Evolutionary conservation across 2,888 invertebrate species (phyloP).

Genomic region (Lottia gigantea): DNA sequence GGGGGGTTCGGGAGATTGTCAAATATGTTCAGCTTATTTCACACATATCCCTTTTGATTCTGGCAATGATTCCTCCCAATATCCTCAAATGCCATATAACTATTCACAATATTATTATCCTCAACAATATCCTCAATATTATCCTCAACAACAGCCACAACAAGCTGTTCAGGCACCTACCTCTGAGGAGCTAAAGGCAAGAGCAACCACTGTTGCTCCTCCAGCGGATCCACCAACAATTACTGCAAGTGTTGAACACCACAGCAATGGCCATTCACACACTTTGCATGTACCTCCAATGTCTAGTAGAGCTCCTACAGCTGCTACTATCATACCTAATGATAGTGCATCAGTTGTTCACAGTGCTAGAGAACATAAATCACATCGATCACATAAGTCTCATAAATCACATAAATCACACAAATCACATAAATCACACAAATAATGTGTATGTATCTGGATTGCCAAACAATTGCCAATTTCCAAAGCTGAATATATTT

Average conservation of each 20-base stretch:
- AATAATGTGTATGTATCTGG: too few species aligned
- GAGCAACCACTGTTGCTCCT: neutral
- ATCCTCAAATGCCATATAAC: neutral
- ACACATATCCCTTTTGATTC: neutral
- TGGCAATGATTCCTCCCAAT: neutral
- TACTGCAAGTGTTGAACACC: neutral
- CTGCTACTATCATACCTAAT: neutral
- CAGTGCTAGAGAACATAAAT: slow-evolving; percentile 2
- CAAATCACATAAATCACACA: neutral
- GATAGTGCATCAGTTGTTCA: neutral
- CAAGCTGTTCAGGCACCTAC: neutral
- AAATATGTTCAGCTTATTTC: neutral
- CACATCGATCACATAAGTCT: neutral
- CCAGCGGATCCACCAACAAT: neutral
- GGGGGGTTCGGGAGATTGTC: neutral
- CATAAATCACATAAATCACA: neutral
- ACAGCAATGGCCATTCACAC: too few species aligned
- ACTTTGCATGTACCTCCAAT: neutral
- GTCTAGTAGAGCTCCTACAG: neutral
- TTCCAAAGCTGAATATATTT: too few species aligned
- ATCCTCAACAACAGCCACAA: slow-evolving; percentile 1
- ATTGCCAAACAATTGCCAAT: too few species aligned
- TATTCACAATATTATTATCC: neutral
- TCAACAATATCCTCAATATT: slow-evolving; percentile 1
- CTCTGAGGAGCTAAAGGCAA: neutral